Evolutionary conservation across 2,113 vertebrate species (phyloP), one percentile per base, ranked within the genome.

Genomic region (Cynoglossus semilaevis): DNA sequence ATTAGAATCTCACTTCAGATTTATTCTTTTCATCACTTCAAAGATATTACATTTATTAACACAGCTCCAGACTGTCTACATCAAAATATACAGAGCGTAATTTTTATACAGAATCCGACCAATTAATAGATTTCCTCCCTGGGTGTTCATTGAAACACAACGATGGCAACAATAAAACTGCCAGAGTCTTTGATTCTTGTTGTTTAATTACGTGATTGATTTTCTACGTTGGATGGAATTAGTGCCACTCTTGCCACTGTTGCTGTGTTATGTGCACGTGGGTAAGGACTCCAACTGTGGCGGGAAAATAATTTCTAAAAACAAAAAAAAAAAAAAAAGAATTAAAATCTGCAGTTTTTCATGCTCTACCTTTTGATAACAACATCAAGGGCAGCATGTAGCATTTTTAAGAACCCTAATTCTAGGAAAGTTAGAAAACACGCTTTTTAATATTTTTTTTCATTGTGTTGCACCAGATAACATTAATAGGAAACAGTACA

Each of bases 41-140:
- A 29, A 29, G 22, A 29, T 29, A 29, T 29, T 6, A 29, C n/a
- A 29, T 29, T 29, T 4, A 29, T 29, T 29, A 4, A n/a, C n/a
- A n/a, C n/a, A n/a, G n/a, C 22, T 29, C 19, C 7, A 19, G 2
- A 34, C 16, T 35, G 40, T 54, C 54, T 9, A 16, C 34, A 9
- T 7, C 16, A 42, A 18, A 59, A 17, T 9, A 22, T n/a, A 29
- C 22, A 6, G 22, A 6, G 22, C 22, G 22, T 15, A 1, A 13
- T 29, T 41, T 54, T 41, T 56, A 51, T 51, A 22, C 38, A 1
- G 44, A 36, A 51, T 35, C 14, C 9, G n/a, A 63, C 63, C 50
- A 54, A 54, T 74, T 17, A 65, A 61, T 51, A 46, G 60, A 64
- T 74, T 44, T 13, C 10, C 29, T 62, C 44, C 5, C 43, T 49